Conservation (phyloP, 2,888 invertebrate species). For the Melikaiella ostensackeni region DNA sequence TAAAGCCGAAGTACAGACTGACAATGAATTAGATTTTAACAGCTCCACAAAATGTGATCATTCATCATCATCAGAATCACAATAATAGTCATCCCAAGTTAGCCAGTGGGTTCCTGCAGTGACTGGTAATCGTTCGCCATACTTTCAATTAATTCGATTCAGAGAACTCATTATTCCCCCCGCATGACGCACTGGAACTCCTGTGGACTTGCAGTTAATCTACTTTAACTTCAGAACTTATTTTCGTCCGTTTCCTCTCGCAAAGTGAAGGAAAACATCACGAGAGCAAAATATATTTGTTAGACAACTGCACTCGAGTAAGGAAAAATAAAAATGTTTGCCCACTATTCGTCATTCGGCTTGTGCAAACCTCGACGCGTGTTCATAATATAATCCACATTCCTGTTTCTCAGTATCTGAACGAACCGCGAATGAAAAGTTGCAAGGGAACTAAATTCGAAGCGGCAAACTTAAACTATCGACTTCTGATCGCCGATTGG, state of each 20-base stretch:
- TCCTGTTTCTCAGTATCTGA: neutral
- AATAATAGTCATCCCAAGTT: neutral
- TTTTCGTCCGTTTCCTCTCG: conserved; percentile 25
- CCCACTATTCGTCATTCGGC: conserved; percentile 1
- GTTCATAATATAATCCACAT: neutral
- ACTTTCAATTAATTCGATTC: conserved; percentile 31
- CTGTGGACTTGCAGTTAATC: conserved; percentile 22
- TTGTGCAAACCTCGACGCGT: conserved; percentile 1
- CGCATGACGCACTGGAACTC: conserved; percentile 21
- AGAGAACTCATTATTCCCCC: conserved; percentile 36
- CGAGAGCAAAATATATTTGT: neutral
- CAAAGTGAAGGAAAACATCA: conserved; percentile 26
- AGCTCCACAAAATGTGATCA: neutral
- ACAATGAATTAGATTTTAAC: neutral
- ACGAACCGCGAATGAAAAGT: neutral
- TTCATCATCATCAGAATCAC: neutral
- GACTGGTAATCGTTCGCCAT: conserved; percentile 17
- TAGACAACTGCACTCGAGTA: neutral
- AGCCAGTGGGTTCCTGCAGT: neutral
- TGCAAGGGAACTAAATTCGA: conserved; percentile 1
- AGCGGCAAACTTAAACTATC: conserved; percentile 57
- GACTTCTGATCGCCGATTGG: conserved; percentile 60
- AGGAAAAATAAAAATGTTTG: neutral
- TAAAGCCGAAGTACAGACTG: too few species aligned
- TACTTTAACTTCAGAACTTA: conserved; percentile 15